phyloP scores from a whole-genome alignment of 30 jellyfish, hydroid and myxozoan genomes.

The Aurelia aurita complex sp. Pacific region DNA sequence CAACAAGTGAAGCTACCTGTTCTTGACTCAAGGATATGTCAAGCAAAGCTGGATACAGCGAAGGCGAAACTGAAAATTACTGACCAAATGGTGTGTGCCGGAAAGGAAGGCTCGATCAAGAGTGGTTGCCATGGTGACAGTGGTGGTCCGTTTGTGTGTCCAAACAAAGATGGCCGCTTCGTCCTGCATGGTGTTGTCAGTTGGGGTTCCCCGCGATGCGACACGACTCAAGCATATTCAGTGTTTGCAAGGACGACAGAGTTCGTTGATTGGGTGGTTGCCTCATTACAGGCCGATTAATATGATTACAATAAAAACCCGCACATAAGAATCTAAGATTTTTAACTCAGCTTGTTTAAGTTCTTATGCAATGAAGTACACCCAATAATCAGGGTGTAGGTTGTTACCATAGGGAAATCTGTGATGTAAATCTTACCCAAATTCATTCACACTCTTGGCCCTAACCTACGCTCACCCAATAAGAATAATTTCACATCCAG shows the following conservation, averaged over 20 bases:
- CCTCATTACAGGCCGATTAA: conserved; percentile 12
- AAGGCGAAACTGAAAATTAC: conserved; percentile 40
- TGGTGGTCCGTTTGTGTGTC: conserved; percentile 87
- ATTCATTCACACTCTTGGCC: no score
- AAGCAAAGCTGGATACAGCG: conserved; percentile 31
- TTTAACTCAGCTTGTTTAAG: no score
- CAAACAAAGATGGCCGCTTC: conserved; percentile 43
- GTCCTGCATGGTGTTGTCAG: conserved; percentile 79
- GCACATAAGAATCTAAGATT: no score
- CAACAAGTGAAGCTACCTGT: conserved; percentile 67
- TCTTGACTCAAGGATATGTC: conserved; percentile 35
- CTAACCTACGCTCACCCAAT: no score
- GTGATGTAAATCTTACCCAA: no score
- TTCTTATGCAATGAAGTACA: no score
- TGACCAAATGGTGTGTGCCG: conserved; percentile 73
- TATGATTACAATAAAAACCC: no score
- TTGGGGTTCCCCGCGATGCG: conserved; percentile 81
- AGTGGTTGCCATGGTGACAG: conserved; percentile 88
- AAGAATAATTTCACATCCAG: no score
- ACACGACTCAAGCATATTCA: conserved; percentile 48
- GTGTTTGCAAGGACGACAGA: conserved; percentile 80
- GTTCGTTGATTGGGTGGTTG: conserved; percentile 65
- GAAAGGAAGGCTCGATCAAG: conserved; percentile 27
- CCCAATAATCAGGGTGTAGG: no score
- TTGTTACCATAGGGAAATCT: no score